A percentile compares a stretch with the other conserved stretches of the same genome.
These are phyloP conservation scores for Chloroceryle amazona DNA, from an alignment of 2,797 vertebrate genomes.

Conservation along the genomic window DNA sequence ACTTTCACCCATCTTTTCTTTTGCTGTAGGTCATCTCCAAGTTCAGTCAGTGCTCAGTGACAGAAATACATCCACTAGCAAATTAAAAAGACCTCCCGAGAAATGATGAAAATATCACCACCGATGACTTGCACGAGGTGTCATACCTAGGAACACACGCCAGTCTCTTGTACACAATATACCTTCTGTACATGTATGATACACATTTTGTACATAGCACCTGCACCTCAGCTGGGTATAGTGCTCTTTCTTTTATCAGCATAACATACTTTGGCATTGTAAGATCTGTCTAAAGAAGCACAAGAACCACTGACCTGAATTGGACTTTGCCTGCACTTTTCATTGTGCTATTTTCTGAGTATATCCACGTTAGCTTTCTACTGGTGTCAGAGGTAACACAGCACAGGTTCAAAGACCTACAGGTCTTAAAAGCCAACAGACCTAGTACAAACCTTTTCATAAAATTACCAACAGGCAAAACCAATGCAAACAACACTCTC, in stretches of 20 bases:
- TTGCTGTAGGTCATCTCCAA: background rate
- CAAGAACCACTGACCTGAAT: background rate
- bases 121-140: background rate
- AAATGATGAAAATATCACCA: background rate
- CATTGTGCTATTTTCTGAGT: background rate
- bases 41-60: background rate
- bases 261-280: background rate
- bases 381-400: background rate
- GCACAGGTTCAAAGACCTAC: background rate
- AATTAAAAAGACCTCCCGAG: background rate
- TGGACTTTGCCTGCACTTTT: background rate
- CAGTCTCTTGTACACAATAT: background rate
- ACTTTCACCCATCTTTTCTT: background rate
- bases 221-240: background rate
- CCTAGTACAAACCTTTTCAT: background rate
- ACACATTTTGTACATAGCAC: background rate
- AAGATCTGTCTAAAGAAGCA: background rate
- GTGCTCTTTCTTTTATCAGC: background rate
- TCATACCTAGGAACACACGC: background rate
- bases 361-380: background rate
- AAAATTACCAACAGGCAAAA: accelerated
- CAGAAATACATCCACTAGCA: background rate
- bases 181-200: background rate
- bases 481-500: background rate
- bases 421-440: background rate